Base-by-base conservation (phyloP, 2,797 vertebrate species). In the Squalus acanthias region DNA sequence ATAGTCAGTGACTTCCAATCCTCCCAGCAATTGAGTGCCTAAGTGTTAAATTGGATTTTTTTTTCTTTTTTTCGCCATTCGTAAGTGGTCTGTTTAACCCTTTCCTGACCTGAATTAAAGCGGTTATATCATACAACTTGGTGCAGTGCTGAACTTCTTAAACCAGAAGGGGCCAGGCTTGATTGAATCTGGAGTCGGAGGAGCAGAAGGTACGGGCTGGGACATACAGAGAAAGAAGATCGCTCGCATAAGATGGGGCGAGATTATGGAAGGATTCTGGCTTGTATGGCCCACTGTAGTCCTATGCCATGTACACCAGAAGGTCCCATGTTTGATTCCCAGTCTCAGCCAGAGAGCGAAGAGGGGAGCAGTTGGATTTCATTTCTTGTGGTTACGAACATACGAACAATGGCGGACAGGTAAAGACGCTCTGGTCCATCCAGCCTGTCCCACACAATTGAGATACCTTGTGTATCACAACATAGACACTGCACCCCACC, bases 71-170 rank as follows among this genome's bases (percentile, higher is more conserved):
- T 85, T 46, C 39, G 12, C 20, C 63, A 17, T 29, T 22, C 8
- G 7, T 1, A 53, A 93, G n/a, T 46, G 91, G 91, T 72, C 82
- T 95, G 72, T 96, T 87, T 93, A 94, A 89, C 96, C 96, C 87
- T 65, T 94, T 96, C 67, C 96, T 96, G 87, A 79, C 92, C 91
- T 95, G 69, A 91, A 91, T n/a, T 20, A 60, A 33, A 91, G 29
- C 87, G 1, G 50, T 57, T 57, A 7, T 87, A 53, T 53, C 9
- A 87, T 10, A 8, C 46, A 88, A 12, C 46, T 1, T 88, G 87
- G 0, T 9, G 7, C 0, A 22, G 82, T 20, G 22, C 39, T 39
- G n/a, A 39, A 10, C 76, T 85, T 85, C 50, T 85, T 20, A 29
- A 89, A 89, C 13, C 12, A 15, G 33, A 63, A n/a, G 5, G 60